Conservation (phyloP, 2,888 invertebrate genomes). For the Mesoligia furuncula region DNA sequence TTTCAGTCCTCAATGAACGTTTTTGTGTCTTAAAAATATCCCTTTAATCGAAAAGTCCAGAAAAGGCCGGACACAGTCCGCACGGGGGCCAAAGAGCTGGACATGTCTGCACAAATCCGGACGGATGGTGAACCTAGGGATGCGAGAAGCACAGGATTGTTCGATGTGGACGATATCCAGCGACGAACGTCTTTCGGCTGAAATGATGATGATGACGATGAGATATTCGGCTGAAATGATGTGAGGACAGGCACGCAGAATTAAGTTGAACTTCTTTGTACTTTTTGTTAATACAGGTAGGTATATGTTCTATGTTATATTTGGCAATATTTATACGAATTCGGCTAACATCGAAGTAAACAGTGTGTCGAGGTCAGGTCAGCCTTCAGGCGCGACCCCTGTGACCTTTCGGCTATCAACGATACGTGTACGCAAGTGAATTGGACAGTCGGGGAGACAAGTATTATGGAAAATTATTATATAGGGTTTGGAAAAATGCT, state of each 20-base stretch:
- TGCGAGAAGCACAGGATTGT: not conserved
- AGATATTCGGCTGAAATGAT: no score
- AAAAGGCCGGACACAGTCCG: not conserved
- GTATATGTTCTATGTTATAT: slow-evolving; percentile 13
- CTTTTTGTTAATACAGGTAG: not conserved
- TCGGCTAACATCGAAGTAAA: slow-evolving; percentile 48
- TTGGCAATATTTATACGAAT: slow-evolving; percentile 56
- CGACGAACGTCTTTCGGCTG: not conserved
- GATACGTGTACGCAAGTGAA: slow-evolving; percentile 39
- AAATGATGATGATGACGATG: not conserved
- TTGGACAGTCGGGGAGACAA: slow-evolving; percentile 31
- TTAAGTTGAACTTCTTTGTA: slow-evolving; percentile 7
- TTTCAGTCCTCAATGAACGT: not conserved
- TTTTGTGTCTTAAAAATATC: no score
- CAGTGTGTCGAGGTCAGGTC: slow-evolving; percentile 54
- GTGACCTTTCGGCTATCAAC: slow-evolving; percentile 52
- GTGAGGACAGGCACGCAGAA: not conserved
- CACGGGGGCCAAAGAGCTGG: no score
- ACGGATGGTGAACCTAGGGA: not conserved
- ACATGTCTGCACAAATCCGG: no score
- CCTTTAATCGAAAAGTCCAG: not conserved
- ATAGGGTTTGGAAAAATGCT: not conserved
- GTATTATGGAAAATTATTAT: slow-evolving; percentile 5
- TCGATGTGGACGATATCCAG: not conserved
- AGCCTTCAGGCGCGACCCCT: slow-evolving; percentile 47